phyloP scores from a whole-genome alignment of 2,888 invertebrate species.

The Fragum whitleyi region DNA sequence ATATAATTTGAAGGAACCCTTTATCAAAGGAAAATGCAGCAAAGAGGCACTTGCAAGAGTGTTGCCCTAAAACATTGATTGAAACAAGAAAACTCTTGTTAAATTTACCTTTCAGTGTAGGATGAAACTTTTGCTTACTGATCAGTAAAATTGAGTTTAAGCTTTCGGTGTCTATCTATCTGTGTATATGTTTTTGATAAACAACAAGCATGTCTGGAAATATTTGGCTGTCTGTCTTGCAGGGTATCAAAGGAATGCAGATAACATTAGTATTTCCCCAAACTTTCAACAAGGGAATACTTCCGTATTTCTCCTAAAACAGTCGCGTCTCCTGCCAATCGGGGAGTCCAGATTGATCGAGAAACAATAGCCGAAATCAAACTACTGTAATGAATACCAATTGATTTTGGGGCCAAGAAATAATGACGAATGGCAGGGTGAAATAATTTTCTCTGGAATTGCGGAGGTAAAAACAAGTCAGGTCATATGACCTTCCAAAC shows the following conservation, averaged over 20 bases:
- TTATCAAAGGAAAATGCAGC: too few relatives aligned
- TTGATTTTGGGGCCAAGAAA: constrained; percentile 25
- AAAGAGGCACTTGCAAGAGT: too few relatives aligned
- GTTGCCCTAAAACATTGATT: too few relatives aligned
- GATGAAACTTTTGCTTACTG: too few relatives aligned
- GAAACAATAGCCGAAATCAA: constrained; percentile 59
- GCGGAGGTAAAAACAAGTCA: constrained; percentile 11
- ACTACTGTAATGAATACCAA: constrained; percentile 61
- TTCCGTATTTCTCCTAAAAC: constrained; percentile 21
- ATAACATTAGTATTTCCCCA: constrained; percentile 14
- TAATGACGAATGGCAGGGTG: constrained; percentile 13
- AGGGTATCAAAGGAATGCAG: constrained; percentile 8
- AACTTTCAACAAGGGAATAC: constrained; percentile 21
- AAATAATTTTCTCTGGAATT: constrained; percentile 15
- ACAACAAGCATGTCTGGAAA: not conserved
- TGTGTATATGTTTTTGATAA: not conserved
- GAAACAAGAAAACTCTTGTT: too few relatives aligned
- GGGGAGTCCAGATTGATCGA: constrained; percentile 51
- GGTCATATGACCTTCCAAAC: not conserved
- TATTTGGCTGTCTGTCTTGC: not conserved
- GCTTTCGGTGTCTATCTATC: too few relatives aligned
- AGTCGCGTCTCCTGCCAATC: constrained; percentile 33
- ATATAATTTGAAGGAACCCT: too few relatives aligned
- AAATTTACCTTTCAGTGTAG: too few relatives aligned
- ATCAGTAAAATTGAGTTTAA: too few relatives aligned